phyloP scores from a whole-genome alignment of 2,888 invertebrate genomes.

The Anaspis maculata region DNA sequence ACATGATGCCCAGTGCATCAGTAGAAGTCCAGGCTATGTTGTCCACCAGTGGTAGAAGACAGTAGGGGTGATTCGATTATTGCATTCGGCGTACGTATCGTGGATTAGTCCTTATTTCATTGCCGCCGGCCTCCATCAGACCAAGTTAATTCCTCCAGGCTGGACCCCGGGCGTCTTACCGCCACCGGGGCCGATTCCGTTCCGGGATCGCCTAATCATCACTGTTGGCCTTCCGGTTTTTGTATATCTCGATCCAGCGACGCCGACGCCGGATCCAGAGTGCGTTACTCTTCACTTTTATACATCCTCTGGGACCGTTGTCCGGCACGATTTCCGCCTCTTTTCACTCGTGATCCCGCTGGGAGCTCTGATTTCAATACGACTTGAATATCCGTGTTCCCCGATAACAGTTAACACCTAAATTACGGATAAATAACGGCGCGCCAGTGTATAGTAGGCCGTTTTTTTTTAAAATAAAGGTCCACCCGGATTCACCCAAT shows the following conservation, averaged over 20 bases:
- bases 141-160: constrained; percentile 23
- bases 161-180: constrained; percentile 12
- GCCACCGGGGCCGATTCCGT: constrained; percentile 24
- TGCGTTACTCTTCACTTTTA: constrained; percentile 43
- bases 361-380: constrained; percentile 40
- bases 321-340: constrained; percentile 36
- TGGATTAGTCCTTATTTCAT: too few relatives aligned
- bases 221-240: too few relatives aligned
- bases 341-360: constrained; percentile 34
- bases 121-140: constrained; percentile 23
- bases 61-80: too few relatives aligned
- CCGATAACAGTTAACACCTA: constrained; percentile 17
- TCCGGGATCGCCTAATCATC: constrained; percentile 23
- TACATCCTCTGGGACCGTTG: constrained; percentile 41
- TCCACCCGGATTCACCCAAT: constrained; percentile 6
- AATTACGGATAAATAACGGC: constrained; percentile 15
- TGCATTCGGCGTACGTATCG: too few relatives aligned
- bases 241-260: constrained; percentile 15
- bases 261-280: constrained; percentile 26
- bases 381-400: too few relatives aligned
- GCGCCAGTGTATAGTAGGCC: constrained; percentile 9
- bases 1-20: too few relatives aligned
- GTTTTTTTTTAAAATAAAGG: too few relatives aligned
- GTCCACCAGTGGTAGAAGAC: too few relatives aligned
- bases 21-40: too few relatives aligned